phyloP scores from a whole-genome alignment of 2,888 invertebrate genomes.

The Tetheella fluctuosa region DNA sequence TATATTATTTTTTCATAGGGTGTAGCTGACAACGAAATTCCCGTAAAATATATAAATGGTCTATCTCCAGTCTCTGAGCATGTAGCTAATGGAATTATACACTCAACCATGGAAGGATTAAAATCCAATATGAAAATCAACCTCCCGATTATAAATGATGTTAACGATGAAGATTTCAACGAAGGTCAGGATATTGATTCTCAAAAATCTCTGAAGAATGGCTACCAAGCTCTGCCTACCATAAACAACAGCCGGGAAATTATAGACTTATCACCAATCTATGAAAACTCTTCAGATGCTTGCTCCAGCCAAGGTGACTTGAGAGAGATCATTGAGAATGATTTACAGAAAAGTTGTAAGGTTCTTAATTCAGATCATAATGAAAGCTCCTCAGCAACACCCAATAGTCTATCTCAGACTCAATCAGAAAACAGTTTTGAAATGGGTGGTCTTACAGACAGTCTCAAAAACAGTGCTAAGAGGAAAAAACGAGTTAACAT shows the following conservation, averaged over 20 bases:
- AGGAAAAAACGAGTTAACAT: constrained; percentile 87
- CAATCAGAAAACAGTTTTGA: constrained; percentile 80
- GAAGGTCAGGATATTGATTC: constrained; percentile 49
- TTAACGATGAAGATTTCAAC: constrained; percentile 79
- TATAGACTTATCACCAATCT: constrained; percentile 78
- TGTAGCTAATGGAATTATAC: constrained; percentile 72
- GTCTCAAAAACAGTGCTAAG: constrained; percentile 75
- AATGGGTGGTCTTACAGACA: constrained; percentile 74
- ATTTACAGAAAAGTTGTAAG: constrained; percentile 65
- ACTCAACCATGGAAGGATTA: constrained; percentile 75
- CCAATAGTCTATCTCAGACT: constrained; percentile 76
- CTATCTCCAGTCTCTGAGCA: constrained; percentile 77
- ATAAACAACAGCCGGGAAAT: constrained; percentile 72
- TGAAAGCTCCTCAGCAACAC: constrained; percentile 73
- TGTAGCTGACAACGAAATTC: constrained; percentile 72
- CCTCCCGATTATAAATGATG: constrained; percentile 75
- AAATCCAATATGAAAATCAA: constrained; percentile 80
- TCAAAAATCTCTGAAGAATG: constrained; percentile 65
- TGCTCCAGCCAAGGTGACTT: constrained; percentile 79
- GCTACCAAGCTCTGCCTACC: constrained; percentile 68
- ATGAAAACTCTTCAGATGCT: constrained; percentile 81
- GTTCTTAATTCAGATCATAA: constrained; percentile 65
- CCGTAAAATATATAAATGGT: constrained; percentile 70
- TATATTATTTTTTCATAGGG: constrained; percentile 52
- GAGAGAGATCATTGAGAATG: constrained; percentile 63